A percentile compares a stretch with the other conserved stretches of the same genome.
Evolutionary conservation across 1,140 invertebrate species (phyloP).

Genomic region (Drosophila rufa): DNA sequence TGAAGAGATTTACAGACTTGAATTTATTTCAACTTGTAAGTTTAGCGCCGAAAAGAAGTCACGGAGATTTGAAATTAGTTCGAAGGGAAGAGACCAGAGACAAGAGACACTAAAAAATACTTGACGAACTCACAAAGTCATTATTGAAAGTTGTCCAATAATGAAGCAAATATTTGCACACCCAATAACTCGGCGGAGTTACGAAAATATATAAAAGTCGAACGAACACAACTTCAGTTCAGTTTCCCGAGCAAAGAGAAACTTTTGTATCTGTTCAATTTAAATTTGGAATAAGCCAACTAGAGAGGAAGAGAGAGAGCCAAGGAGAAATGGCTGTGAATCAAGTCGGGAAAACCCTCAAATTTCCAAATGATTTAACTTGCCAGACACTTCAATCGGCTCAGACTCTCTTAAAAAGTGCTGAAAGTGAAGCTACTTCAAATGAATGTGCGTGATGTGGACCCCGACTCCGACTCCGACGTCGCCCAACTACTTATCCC

Average conservation of each 20-base stretch:
- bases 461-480: background rate
- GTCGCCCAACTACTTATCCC: conserved; percentile 41
- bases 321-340: conserved; percentile 8
- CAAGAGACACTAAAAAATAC: background rate
- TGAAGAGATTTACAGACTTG: background rate
- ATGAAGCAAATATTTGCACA: conserved; percentile 44
- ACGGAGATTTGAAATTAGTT: background rate
- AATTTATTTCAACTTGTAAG: background rate
- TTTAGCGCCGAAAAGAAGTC: background rate
- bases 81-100: background rate
- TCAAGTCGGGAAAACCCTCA: conserved; percentile 33
- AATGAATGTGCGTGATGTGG: conserved; percentile 63
- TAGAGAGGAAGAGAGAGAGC: background rate
- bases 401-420: conserved; percentile 49
- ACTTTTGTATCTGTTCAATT: conserved; percentile 48
- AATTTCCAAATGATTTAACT: conserved; percentile 70
- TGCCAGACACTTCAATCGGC: conserved; percentile 63
- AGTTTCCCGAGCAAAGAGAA: background rate
- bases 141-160: conserved; percentile 28
- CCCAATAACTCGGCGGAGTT: conserved; percentile 22
- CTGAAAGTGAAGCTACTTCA: conserved; percentile 53
- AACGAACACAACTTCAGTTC: background rate
- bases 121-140: conserved; percentile 10
- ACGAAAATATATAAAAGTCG: conserved; percentile 19
- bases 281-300: conserved; percentile 42